Evolutionary conservation across 2,797 vertebrate genomes (phyloP), one percentile per base, ranked within the genome.

Genomic region (Sebastiscus albofasciatus): DNA sequence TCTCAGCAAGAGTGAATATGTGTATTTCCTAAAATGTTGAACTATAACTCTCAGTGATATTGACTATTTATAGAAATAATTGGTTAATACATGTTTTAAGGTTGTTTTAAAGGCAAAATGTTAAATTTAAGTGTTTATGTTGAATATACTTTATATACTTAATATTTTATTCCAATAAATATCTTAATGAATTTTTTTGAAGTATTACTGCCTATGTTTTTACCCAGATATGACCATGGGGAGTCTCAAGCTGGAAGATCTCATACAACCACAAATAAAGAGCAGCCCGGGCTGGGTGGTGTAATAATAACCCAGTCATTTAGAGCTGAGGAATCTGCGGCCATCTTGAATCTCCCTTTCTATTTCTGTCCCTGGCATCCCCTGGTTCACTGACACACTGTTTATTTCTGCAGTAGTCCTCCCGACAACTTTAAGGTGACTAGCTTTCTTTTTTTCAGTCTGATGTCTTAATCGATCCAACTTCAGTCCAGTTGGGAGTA

Each of bases 331-430:
- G 70, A 60, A 54, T 62, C 12, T 12, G 7, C 24, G 66, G 79
- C 79, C 39, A 83, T 76, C 67, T 76, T 83, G 68, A 87, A 77
- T 78, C 77, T 72, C 68, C 66, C 31, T 49, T 42, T 90, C 87
- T 92, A 90, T 89, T 90, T 89, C 12, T 29, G 84, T 61, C 39
- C 26, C 39, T 84, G 70, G 69, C 58, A 67, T 84, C 77, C 34
- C 59, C 77, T 66, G 59, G 58, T 65, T 88, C 77, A 79, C 39
- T 91, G 84, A 89, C 85, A 86, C 61, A 56, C 72, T 72, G 82
- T 73, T 74, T 85, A 79, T 80, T 82, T 87, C 68, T 68, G 67
- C 16, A 16, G 64, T 2, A 14, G 18, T 31, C 8, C 36, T 39
- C 12, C 29, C 3, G 6, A 61, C 80, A 69, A 70, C 27, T 62